Base-by-base conservation (phyloP, 2,888 invertebrate species). In the Carabus problematicus region DNA sequence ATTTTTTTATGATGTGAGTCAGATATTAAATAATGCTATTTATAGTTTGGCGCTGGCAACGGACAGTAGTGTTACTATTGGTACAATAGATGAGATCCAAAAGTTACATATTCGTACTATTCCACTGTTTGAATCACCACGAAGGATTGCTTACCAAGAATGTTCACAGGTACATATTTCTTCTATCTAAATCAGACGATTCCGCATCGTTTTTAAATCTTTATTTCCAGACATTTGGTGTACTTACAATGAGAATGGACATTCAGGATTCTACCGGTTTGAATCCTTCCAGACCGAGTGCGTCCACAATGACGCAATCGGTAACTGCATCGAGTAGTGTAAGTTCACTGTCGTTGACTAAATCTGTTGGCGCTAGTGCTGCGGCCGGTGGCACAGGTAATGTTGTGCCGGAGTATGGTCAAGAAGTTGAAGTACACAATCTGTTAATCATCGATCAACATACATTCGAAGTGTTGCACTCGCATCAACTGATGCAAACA, bases 41-140 rank as follows among this genome's bases (percentile, higher is more conserved):
- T 80, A 67, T 79, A 91, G 91, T 81, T 86, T 97, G 80, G 95
- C 96, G 7, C 82, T 97, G 72, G 93, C 95, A 0, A 96, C 94
- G 16, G 94, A 95, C 78, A 93, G 89, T 74, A 91, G 92, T 2
- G 89, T 97, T 1, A 94, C 97, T 0, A 94, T 99, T 79, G 98
- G 98, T 71, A 97, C 97, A 0, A 98, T 98, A 75, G 98, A 98
- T 82, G 98, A 98, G 82, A 98, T 98, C 73, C 98, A 98, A 81
- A 98, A 98, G 80, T 83, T 98, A 14, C 98, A 98, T 82, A 98
- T 98, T 75, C 85, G 98, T 67, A 97, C 97, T 0, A 95, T 99
- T 16, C 94, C 95, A 0, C 84, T 99, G 0, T 94, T 95, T 0
- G 99, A 99, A 84, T 94, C 96, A 0, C 97, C 98, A 0, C 85